Base-by-base conservation (phyloP, 1,140 invertebrate genomes). In the Hylaeus volcanicus region DNA sequence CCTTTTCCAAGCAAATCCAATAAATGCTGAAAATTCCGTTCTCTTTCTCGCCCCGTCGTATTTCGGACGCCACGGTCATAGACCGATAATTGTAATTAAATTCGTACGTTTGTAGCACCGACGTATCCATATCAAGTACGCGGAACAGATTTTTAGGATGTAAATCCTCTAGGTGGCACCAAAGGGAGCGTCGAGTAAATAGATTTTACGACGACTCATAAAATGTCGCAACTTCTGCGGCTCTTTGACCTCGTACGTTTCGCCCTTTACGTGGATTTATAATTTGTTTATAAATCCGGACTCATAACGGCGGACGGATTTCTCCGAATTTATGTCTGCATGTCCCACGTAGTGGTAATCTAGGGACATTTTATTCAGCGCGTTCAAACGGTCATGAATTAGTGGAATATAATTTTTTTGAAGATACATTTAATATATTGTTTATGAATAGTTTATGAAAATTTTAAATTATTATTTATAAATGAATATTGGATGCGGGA, bases 241-340 rank as follows among this genome's bases (percentile, higher is more conserved):
- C 26, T 76, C 79, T 82, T 82, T 81, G 58, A 83, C 66, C 41
- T 51, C 39, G 41, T 45, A 53, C 65, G 51, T 65, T 75, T 48
- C n/a, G 43, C 26, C 2, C 8, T 73, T 73, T 39, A 48, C 26
- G 6, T 39, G 37, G 12, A 48, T 73, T 61, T 48, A 48, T 26
- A n/a, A 51, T 51, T 51, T 15, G 8, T 26, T 45, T 8, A 45
- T 41, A 14, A 58, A 45, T 58, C 14, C 14, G 4, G 14, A n/a
- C n/a, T 2, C 15, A 15, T 58, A 58, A 8, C 55, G 8, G 5
- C 55, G 12, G 9, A 43, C 11, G 1, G 48, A 53, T 9, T 53
- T 69, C 39, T 1, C 5, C 11, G n/a, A 53, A 58, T 5, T n/a
- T n/a, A 5, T 58, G 15, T 58, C 55, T 58, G 55, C 0, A 15